phyloP scores from a whole-genome alignment of 2,888 invertebrate genomes.

The Epistrophe eligans region DNA sequence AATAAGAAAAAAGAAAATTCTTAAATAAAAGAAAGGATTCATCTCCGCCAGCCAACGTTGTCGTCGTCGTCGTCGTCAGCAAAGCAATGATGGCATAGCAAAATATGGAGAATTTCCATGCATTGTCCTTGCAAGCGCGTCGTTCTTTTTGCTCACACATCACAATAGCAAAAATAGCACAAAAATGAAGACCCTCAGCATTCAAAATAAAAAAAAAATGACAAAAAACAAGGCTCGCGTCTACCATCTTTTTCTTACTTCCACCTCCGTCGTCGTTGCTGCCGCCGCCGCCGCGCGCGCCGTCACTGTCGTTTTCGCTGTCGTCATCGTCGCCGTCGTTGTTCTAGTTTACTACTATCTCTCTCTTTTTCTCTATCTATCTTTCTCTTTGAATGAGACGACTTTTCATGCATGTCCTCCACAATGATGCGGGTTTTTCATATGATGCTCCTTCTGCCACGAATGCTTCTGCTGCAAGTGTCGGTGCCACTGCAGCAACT shows the following conservation, averaged over 20 bases:
- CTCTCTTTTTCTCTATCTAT: neutral
- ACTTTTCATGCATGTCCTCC: conserved; percentile 75
- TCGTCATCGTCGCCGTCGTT: conserved; percentile 16
- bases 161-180: conserved; percentile 36
- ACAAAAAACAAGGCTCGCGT: conserved; percentile 62
- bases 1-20: conserved; percentile 12
- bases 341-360: conserved; percentile 53
- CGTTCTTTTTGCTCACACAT: conserved; percentile 32
- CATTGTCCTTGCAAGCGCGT: conserved; percentile 56
- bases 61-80: conserved; percentile 10
- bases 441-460: conserved; percentile 60
- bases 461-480: conserved; percentile 65
- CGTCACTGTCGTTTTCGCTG: neutral
- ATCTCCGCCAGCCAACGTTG: conserved; percentile 49
- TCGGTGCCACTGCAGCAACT: conserved; percentile 75
- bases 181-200: conserved; percentile 50
- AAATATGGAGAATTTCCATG: conserved; percentile 53
- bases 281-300: neutral
- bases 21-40: conserved; percentile 63
- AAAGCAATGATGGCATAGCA: conserved; percentile 3
- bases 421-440: conserved; percentile 74
- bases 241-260: conserved; percentile 67
- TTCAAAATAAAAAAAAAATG: conserved; percentile 35
- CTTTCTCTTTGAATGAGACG: conserved; percentile 43
- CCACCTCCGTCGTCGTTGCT: conserved; percentile 34